phyloP scores from a whole-genome alignment of 2,113 vertebrate species.

The Motacilla alba region DNA sequence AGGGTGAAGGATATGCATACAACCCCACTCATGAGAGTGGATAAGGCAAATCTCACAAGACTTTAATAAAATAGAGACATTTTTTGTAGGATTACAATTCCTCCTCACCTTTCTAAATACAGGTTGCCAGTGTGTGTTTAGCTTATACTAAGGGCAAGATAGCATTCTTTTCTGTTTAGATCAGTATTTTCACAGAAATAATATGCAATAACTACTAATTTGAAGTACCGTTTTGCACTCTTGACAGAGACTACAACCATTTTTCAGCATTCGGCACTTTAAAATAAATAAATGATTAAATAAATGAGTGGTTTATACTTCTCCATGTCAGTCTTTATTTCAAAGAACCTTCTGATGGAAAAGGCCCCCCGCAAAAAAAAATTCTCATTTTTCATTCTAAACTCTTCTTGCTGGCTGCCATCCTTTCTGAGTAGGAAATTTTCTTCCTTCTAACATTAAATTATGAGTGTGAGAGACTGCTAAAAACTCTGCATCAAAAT shows the following conservation, averaged over 20 bases:
- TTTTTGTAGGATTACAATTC: neutral
- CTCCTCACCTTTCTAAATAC: neutral
- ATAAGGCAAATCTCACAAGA: neutral
- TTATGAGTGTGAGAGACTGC: neutral
- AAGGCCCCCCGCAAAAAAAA: neutral
- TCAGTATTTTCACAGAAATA: neutral
- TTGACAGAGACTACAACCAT: neutral
- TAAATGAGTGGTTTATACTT: neutral
- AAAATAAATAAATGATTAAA: neutral
- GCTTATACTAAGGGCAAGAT: neutral
- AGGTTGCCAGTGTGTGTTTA: neutral
- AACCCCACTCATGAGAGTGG: neutral
- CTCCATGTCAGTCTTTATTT: neutral
- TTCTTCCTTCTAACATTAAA: neutral
- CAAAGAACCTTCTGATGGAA: neutral
- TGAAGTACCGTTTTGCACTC: neutral
- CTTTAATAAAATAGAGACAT: neutral
- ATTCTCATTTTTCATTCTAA: neutral
- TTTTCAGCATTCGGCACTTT: neutral
- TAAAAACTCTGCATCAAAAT: neutral
- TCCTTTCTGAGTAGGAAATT: neutral
- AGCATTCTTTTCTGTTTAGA: neutral
- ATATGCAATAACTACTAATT: neutral
- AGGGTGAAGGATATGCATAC: rapidly evolving
- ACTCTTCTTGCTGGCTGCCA: neutral